These are phyloP conservation scores for Tarsius wallacei DNA, from an alignment of 2,797 vertebrate genomes.

Conservation along the genomic window DNA sequence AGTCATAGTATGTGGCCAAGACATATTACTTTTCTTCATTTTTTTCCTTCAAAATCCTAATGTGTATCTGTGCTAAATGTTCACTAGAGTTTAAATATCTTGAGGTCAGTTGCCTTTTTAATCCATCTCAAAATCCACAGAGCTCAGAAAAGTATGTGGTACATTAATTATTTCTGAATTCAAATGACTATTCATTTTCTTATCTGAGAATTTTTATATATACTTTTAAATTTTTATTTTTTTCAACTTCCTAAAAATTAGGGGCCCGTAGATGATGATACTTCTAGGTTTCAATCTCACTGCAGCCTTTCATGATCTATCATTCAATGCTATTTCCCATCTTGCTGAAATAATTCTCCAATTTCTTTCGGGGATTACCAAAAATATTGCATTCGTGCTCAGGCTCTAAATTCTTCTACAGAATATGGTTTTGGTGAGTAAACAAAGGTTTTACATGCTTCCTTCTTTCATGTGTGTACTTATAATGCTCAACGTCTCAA, in stretches of 20 bases:
- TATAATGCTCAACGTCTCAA: slow-evolving; percentile 32
- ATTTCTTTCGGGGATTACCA: background rate
- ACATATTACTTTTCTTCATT: background rate
- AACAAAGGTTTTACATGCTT: slow-evolving; percentile 34
- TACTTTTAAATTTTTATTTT: slow-evolving; percentile 50
- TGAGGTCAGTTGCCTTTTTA: background rate
- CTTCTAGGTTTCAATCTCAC: background rate
- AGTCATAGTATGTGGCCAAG: background rate
- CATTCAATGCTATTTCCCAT: slow-evolving; percentile 27
- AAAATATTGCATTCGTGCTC: background rate
- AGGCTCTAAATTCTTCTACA: slow-evolving; percentile 26
- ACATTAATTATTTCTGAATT: slow-evolving; percentile 27
- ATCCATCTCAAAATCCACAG: background rate
- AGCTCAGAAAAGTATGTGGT: background rate
- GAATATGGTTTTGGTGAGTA: slow-evolving; percentile 44
- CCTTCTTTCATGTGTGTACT: background rate
- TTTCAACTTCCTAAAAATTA: background rate
- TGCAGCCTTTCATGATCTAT: background rate
- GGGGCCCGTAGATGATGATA: background rate
- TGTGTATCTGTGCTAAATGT: background rate
- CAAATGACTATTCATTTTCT: background rate
- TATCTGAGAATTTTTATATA: slow-evolving; percentile 1
- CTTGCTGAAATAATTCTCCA: slow-evolving; percentile 28
- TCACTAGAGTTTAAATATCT: background rate
- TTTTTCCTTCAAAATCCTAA: background rate